Conservation (phyloP, 53 echinoderm and acorn worm genomes). For the Pentamera pediparva region DNA sequence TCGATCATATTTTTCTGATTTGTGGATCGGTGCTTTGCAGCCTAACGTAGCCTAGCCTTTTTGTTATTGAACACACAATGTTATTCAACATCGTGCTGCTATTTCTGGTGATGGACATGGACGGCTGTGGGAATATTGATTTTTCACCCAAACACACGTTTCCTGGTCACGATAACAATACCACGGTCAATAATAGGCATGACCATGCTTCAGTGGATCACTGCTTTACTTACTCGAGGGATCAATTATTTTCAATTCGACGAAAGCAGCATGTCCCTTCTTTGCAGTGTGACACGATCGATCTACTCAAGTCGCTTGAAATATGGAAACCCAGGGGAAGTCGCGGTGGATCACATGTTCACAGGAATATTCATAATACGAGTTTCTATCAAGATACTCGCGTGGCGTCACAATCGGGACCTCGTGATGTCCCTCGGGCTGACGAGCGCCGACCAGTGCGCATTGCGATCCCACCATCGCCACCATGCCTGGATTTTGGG, state of each 20-base stretch:
- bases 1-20: no score
- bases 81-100: no score
- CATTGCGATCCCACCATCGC: not conserved
- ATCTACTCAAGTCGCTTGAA: not conserved
- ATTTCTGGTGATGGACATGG: no score
- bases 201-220: not conserved
- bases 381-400: not conserved
- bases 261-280: not conserved
- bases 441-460: not conserved
- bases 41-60: no score
- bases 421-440: not conserved
- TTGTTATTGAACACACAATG: no score
- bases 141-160: not conserved
- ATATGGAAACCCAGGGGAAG: not conserved
- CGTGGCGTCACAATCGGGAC: not conserved
- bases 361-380: conserved; percentile 2
- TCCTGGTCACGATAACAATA: not conserved
- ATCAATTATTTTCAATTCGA: not conserved
- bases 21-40: no score
- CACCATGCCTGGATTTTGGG: not conserved
- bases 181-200: not conserved
- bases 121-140: no score
- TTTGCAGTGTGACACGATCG: not conserved
- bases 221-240: not conserved
- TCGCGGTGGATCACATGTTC: not conserved